These are phyloP conservation scores for Calephelis perditalis DNA, from an alignment of 2,888 invertebrate species.

Conservation along the genomic window DNA sequence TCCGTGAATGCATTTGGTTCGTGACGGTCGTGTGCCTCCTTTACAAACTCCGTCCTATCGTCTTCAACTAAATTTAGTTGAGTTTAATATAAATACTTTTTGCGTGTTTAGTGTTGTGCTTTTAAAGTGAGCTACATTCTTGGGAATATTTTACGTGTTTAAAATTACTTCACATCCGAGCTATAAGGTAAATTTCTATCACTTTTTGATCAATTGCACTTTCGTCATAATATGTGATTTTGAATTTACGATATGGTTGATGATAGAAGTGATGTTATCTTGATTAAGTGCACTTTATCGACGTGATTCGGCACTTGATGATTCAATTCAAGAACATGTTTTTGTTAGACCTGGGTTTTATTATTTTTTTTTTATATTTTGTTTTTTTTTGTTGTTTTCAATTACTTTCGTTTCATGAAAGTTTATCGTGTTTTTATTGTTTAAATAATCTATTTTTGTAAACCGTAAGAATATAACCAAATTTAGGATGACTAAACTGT, in stretches of 20 bases:
- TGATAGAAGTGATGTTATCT: not conserved
- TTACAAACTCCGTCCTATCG: slow-evolving; percentile 44
- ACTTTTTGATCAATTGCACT: not conserved
- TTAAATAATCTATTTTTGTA: too few relatives aligned
- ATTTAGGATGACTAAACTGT: too few relatives aligned
- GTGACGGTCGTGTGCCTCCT: slow-evolving; percentile 38
- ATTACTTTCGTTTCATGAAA: too few relatives aligned
- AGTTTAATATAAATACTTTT: slow-evolving; percentile 48
- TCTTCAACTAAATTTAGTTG: slow-evolving; percentile 63
- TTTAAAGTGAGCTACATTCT: slow-evolving; percentile 16
- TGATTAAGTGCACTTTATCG: not conserved
- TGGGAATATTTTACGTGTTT: slow-evolving; percentile 48
- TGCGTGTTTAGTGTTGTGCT: slow-evolving; percentile 32
- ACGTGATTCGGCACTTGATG: not conserved
- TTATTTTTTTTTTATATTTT: too few relatives aligned
- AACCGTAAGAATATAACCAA: too few relatives aligned
- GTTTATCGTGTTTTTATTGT: too few relatives aligned
- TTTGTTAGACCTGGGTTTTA: too few relatives aligned
- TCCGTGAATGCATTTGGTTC: slow-evolving; percentile 51
- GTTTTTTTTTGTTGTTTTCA: too few relatives aligned
- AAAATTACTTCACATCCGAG: slow-evolving; percentile 60
- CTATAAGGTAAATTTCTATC: slow-evolving; percentile 52
- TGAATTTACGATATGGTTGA: not conserved
- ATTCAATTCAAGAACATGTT: not conserved
- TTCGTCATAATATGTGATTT: not conserved